Evolutionary conservation across 1,140 invertebrate genomes (phyloP), one percentile per base, ranked within the genome.

Genomic region (Streblospio benedicti): DNA sequence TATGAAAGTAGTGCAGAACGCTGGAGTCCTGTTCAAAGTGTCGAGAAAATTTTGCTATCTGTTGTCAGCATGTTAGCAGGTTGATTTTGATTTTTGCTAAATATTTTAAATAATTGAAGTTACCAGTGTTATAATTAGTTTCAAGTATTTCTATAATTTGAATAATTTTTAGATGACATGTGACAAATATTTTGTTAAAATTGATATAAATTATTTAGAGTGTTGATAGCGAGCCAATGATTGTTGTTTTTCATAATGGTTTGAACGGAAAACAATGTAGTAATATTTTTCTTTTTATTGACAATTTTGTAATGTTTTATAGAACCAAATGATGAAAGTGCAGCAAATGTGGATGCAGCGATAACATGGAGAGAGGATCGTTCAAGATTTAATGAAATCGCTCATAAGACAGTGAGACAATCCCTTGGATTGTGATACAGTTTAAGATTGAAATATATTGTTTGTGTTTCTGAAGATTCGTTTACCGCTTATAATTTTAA

Each of bases 321-420:
- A 88, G 96, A 99, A 76, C 96, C 97, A 3, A 99, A 99, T 80
- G 95, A 97, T 76, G 97, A 99, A 77, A 97, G 93, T 79, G 93
- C 95, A 28, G 97, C 97, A 0, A 99, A 99, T 81, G 95, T 99
- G 0, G 96, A 99, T 80, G 97, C 97, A 4, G 95, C 96, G 0
- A 99, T 99, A 81, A 97, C 97, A 89, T 99, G 94, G 94, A 80
- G 97, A 59, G 95, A 99, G 74, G 87, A 98, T 75, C 80, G 94
- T 32, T 82, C 86, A 23, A 88, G 96, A 76, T 99, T 99, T 76
- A 90, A 97, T 67, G 86, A 83, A 75, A 95, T 95, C 67, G 94
- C 95, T 12, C 86, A 92, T 72, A 85, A 85, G 71, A 83, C 96
- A 60, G 97, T 99, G 25, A 82, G 91, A 61, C 92, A 93, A 81